Evolutionary conservation across 2,888 invertebrate species (phyloP).

Genomic region (Parnassius mnemosyne): DNA sequence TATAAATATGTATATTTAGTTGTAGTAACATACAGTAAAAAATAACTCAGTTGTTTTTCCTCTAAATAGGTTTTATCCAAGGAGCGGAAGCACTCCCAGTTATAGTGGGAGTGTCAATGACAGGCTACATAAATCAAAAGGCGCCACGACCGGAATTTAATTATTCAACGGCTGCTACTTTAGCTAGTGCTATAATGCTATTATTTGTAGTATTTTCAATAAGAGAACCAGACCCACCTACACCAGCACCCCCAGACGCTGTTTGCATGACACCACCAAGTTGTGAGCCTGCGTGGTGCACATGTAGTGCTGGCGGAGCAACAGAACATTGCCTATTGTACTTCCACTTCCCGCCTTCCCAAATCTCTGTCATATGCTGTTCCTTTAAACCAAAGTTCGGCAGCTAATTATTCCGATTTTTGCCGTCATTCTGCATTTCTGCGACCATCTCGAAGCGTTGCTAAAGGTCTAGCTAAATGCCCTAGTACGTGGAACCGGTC

Average conservation of each 20-base stretch:
- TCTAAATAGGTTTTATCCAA: conserved; percentile 85
- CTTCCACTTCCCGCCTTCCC: conserved; percentile 67
- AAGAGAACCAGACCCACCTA: conserved; percentile 74
- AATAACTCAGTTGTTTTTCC: conserved; percentile 10
- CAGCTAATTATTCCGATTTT: conserved; percentile 62
- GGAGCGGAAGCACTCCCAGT: conserved; percentile 93
- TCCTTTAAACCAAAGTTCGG: conserved; percentile 76
- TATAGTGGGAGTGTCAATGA: conserved; percentile 91
- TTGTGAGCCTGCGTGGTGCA: conserved; percentile 77
- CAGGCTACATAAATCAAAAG: conserved; percentile 91
- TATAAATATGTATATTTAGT: conserved; percentile 15
- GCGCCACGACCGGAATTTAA: conserved; percentile 91
- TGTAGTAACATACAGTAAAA: background rate
- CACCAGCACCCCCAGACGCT: conserved; percentile 67
- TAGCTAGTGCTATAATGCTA: conserved; percentile 87
- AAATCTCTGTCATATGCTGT: conserved; percentile 84
- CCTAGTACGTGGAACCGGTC: conserved; percentile 61
- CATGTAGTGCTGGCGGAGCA: conserved; percentile 69
- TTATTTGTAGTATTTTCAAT: conserved; percentile 89
- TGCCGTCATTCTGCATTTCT: conserved; percentile 53
- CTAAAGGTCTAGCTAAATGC: conserved; percentile 83
- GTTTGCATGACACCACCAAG: conserved; percentile 64
- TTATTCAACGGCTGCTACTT: conserved; percentile 89
- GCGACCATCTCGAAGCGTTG: conserved; percentile 86
- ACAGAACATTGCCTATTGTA: conserved; percentile 70